Percentiles rank a stretch among this genome's conserved stretches.
These are phyloP conservation scores for Petrocephalus schoutedeni DNA, from an alignment of 2,797 vertebrate genomes.

Conservation along the genomic window DNA sequence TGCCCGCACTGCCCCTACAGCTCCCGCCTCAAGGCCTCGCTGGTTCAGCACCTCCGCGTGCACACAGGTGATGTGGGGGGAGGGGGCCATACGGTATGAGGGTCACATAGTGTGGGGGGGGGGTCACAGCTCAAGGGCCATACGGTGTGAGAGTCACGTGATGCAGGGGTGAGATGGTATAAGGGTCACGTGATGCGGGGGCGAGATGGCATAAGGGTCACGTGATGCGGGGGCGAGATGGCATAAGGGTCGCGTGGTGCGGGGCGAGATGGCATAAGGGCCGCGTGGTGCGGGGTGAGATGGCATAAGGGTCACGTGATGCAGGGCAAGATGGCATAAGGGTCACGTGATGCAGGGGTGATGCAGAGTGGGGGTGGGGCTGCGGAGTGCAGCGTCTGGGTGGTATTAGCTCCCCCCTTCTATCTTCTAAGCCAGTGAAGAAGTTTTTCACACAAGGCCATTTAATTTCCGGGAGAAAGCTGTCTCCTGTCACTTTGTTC, in stretches of 20 bases:
- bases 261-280: no score
- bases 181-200: no score
- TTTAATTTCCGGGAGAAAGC: constrained; percentile 4
- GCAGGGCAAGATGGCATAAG: no score
- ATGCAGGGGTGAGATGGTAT: no score
- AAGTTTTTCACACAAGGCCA: background rate
- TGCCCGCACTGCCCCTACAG: constrained; percentile 55
- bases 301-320: no score
- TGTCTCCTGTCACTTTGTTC: constrained; percentile 17
- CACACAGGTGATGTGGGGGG: constrained; percentile 51
- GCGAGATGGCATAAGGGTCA: no score
- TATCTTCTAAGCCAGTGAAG: background rate
- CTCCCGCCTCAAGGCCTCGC: constrained; percentile 61
- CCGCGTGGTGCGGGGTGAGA: no score
- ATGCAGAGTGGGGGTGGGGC: background rate
- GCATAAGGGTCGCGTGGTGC: no score
- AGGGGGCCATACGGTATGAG: background rate
- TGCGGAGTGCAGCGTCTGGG: background rate
- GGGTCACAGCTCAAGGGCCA: background rate
- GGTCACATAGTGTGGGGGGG: background rate
- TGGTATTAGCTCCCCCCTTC: background rate
- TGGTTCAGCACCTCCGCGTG: constrained; percentile 56
- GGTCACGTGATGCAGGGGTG: no score
- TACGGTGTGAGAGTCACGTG: no score
- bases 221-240: no score